Conservation (phyloP, 1,140 invertebrate species). For the Panonychus citri region DNA sequence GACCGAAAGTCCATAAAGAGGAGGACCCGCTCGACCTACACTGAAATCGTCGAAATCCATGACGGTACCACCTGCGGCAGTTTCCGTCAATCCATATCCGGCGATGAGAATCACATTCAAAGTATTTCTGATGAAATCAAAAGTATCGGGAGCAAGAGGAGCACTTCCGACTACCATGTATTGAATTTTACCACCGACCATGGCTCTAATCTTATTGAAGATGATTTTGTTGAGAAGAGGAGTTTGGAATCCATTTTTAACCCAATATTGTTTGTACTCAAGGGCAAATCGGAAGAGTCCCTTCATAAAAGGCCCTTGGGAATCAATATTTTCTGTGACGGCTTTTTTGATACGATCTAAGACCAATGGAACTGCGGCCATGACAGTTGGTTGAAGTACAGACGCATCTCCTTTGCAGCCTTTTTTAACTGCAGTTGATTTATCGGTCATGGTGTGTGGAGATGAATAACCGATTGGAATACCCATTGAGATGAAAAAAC, state of each 20-base stretch:
- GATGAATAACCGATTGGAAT: slow-evolving; percentile 87
- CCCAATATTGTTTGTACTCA: slow-evolving; percentile 56
- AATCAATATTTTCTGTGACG: slow-evolving; percentile 69
- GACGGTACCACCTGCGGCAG: slow-evolving; percentile 29
- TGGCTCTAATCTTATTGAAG: slow-evolving; percentile 46
- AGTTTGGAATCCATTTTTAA: slow-evolving; percentile 17
- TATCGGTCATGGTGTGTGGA: slow-evolving; percentile 79
- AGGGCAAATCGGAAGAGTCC: slow-evolving; percentile 74
- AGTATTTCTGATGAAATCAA: slow-evolving; percentile 79
- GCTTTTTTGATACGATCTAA: slow-evolving; percentile 35
- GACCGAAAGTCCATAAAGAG: slow-evolving; percentile 16
- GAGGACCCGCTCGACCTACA: slow-evolving; percentile 30
- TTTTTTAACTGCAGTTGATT: slow-evolving; percentile 22
- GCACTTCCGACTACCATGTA: slow-evolving; percentile 85
- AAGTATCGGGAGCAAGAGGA: slow-evolving; percentile 76
- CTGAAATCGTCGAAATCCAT: slow-evolving; percentile 17
- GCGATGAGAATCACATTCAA: slow-evolving; percentile 72
- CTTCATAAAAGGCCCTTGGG: slow-evolving; percentile 39
- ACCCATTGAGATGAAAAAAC: slow-evolving; percentile 27
- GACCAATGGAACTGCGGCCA: slow-evolving; percentile 18
- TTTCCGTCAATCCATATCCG: slow-evolving; percentile 88
- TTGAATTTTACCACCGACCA: slow-evolving; percentile 65
- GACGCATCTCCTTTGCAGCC: slow-evolving; percentile 18
- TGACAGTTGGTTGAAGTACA: slow-evolving; percentile 18
- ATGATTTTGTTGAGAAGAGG: slow-evolving; percentile 21